Conservation (phyloP, 2,888 invertebrate species). For the Leptarthrus brevirostris region DNA sequence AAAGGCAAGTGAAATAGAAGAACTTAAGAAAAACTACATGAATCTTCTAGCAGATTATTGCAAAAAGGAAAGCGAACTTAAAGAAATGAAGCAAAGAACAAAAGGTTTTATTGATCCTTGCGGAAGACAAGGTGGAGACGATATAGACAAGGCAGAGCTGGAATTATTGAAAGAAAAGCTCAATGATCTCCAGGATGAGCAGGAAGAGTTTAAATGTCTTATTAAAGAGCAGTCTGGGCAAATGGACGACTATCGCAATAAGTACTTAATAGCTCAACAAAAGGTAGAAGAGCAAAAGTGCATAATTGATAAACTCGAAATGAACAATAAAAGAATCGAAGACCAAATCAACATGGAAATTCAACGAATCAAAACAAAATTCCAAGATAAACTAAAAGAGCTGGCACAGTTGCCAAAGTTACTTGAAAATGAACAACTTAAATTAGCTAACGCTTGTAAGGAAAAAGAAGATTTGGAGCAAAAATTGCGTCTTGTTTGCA, state of each 20-base stretch:
- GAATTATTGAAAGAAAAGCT: conserved; percentile 45
- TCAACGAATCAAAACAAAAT: conserved; percentile 59
- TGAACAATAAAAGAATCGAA: conserved; percentile 62
- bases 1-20: conserved; percentile 58
- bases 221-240: conserved; percentile 63
- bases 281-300: conserved; percentile 63
- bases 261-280: conserved; percentile 63
- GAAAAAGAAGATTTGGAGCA: conserved; percentile 61
- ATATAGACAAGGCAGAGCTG: conserved; percentile 45
- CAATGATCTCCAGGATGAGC: conserved; percentile 60
- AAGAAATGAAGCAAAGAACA: conserved; percentile 55
- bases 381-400: conserved; percentile 62
- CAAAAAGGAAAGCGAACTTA: conserved; percentile 63
- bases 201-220: conserved; percentile 61
- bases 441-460: conserved; percentile 60
- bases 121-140: background rate
- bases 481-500: conserved; percentile 54
- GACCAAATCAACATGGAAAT: conserved; percentile 59
- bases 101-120: background rate
- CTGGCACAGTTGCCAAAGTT: conserved; percentile 61
- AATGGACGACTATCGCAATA: conserved; percentile 61
- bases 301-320: conserved; percentile 62
- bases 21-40: conserved; percentile 63
- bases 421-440: conserved; percentile 62
- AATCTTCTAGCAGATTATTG: conserved; percentile 61